phyloP scores from a whole-genome alignment of 2,797 vertebrate genomes.

The Periparus ater region DNA sequence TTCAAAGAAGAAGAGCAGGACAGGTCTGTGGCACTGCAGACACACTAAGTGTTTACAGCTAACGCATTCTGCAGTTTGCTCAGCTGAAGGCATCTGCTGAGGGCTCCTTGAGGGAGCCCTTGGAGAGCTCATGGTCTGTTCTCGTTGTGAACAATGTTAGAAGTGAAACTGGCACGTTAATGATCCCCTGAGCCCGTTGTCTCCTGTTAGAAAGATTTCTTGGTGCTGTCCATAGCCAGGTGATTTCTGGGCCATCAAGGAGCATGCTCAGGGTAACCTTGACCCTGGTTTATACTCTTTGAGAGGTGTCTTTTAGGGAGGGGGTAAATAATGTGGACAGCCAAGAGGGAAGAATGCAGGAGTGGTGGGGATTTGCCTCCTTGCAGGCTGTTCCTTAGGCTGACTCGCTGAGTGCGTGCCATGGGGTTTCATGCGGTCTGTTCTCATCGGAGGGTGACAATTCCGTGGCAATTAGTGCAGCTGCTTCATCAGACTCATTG shows the following conservation, averaged over 20 bases:
- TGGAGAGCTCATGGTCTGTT: neutral
- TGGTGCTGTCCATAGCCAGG: neutral
- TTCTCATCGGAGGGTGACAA: neutral
- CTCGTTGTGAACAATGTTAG: rapidly evolving
- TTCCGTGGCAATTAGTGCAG: neutral
- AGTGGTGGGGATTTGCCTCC: neutral
- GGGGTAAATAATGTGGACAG: neutral
- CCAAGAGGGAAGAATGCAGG: neutral
- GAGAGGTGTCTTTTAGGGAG: neutral
- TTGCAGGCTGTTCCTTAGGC: neutral
- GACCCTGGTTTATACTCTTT: neutral
- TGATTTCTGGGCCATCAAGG: neutral
- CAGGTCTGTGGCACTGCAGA: neutral
- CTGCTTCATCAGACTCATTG: neutral
- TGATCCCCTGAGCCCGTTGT: neutral
- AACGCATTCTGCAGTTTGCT: neutral
- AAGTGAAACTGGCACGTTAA: neutral
- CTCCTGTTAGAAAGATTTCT: neutral
- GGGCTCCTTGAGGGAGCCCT: neutral
- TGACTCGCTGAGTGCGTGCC: neutral
- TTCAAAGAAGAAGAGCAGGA: neutral
- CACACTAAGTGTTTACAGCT: neutral
- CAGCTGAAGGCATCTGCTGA: neutral
- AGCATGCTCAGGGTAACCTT: neutral
- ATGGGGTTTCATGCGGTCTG: neutral